Percentiles rank a stretch among this genome's conserved stretches.
Evolutionary conservation across 2,888 invertebrate genomes (phyloP).

Genomic region (Choristoneura rosaceana): DNA sequence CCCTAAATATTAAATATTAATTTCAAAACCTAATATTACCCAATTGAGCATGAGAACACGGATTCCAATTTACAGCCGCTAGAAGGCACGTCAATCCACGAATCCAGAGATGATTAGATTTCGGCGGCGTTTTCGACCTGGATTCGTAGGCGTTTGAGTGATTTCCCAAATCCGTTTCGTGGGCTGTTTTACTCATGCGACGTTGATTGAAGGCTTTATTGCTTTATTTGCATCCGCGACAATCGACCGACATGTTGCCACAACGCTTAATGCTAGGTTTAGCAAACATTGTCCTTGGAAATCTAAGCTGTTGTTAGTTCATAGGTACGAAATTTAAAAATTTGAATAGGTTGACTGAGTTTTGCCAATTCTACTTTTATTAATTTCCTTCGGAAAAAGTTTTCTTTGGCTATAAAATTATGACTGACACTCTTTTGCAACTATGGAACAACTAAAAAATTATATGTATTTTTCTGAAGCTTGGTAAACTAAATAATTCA

Average conservation of each 20-base stretch:
- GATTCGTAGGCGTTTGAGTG: conserved; percentile 22
- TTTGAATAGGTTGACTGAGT: too few species aligned
- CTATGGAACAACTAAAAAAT: too few species aligned
- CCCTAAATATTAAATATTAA: too few species aligned
- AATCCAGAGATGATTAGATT: conserved; percentile 35
- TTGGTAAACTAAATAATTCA: too few species aligned
- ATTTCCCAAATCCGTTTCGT: conserved; percentile 6
- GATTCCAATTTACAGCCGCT: conserved; percentile 24
- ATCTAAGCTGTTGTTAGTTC: not conserved
- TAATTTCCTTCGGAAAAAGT: too few species aligned
- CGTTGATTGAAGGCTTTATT: conserved; percentile 12
- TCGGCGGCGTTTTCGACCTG: conserved; percentile 22
- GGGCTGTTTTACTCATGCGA: not conserved
- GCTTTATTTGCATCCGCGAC: conserved; percentile 2
- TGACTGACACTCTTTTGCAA: too few species aligned
- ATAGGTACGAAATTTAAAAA: too few species aligned
- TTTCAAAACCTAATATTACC: not conserved
- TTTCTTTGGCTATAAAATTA: too few species aligned
- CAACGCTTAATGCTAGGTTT: not conserved
- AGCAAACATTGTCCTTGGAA: not conserved
- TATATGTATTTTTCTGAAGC: too few species aligned
- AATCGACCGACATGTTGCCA: not conserved
- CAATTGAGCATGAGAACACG: conserved; percentile 4
- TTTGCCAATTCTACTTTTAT: too few species aligned
- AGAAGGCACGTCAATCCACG: conserved; percentile 18